Evolutionary conservation across 2,888 invertebrate genomes (phyloP).

Genomic region (Apantesis nais): DNA sequence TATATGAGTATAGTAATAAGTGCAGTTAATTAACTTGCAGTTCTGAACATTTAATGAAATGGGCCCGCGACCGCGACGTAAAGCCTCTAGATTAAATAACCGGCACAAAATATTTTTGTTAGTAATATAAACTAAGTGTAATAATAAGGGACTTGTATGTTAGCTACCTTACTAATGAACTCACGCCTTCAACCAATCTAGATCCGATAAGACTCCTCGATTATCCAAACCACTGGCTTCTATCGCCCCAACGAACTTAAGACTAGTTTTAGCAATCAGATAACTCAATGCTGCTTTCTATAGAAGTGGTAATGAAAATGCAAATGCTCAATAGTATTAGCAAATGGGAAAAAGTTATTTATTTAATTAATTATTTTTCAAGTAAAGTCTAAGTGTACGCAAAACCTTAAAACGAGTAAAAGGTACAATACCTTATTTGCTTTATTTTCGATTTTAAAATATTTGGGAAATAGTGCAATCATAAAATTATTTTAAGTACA

Average conservation of each 20-base stretch:
- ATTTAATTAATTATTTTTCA: background rate
- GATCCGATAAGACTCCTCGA: conserved; percentile 19
- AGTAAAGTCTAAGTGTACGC: background rate
- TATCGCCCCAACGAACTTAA: conserved; percentile 19
- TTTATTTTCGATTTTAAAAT: background rate
- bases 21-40: background rate
- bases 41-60: background rate
- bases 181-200: conserved; percentile 21
- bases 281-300: background rate
- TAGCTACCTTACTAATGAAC: conserved; percentile 22
- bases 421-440: background rate
- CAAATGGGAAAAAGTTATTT: background rate
- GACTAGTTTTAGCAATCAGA: conserved; percentile 12
- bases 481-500: background rate
- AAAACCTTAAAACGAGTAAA: background rate
- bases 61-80: no score
- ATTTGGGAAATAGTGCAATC: background rate
- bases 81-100: no score
- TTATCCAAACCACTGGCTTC: conserved; percentile 24
- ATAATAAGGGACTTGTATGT: conserved; percentile 2
- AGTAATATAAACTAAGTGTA: background rate
- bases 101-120: background rate
- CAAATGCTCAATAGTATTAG: conserved; percentile 11
- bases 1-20: no score
- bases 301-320: conserved; percentile 10